phyloP scores from a whole-genome alignment of 2,113 vertebrate species.

The Rousettus leschenaultii region DNA sequence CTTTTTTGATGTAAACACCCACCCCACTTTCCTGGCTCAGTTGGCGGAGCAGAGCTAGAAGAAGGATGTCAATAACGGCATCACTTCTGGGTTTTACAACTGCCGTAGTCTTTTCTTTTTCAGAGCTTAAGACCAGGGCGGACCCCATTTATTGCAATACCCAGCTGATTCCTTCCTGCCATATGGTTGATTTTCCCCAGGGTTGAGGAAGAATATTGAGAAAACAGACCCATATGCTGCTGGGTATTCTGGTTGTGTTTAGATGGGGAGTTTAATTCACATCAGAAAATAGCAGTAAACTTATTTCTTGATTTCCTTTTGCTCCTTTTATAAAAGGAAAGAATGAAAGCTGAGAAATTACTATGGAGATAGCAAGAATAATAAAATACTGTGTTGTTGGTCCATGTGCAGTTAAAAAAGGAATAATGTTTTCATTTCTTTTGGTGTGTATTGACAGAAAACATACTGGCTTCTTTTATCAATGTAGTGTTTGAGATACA shows the following conservation, averaged over 20 bases:
- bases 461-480: not conserved
- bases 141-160: not conserved
- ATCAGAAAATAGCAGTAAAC: slow-evolving; percentile 51
- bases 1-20: not conserved
- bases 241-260: slow-evolving; percentile 38
- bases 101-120: not conserved
- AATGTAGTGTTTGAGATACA: not conserved
- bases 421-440: not conserved
- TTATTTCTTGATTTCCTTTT: slow-evolving; percentile 50
- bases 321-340: slow-evolving; percentile 25
- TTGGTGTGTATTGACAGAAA: not conserved
- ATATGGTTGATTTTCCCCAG: slow-evolving; percentile 23
- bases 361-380: slow-evolving; percentile 44
- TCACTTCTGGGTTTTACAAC: not conserved
- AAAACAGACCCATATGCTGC: slow-evolving; percentile 28
- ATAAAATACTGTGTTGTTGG: slow-evolving; percentile 36
- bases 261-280: slow-evolving; percentile 42
- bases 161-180: not conserved
- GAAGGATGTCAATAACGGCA: not conserved
- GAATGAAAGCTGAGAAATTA: slow-evolving; percentile 33
- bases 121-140: not conserved
- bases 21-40: not conserved
- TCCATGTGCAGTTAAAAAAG: not conserved
- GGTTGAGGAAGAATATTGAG: not conserved
- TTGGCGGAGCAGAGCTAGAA: not conserved